These are phyloP conservation scores for Echiichthys vipera DNA, from an alignment of 2,797 vertebrate genomes.

Conservation along the genomic window DNA sequence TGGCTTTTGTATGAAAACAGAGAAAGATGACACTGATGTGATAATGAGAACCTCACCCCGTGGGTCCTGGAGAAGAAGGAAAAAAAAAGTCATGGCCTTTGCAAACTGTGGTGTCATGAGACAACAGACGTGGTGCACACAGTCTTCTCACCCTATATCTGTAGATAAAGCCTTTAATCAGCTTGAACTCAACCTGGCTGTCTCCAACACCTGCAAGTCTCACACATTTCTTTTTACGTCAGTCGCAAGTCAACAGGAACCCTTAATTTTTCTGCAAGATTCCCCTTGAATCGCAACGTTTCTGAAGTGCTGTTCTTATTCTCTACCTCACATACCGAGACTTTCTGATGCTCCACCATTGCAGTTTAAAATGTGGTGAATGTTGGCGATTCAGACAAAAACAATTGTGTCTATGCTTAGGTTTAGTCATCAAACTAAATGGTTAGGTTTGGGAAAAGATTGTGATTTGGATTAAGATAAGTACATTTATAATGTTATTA, in stretches of 20 bases:
- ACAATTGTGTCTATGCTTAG: too few relatives aligned
- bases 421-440: too few relatives aligned
- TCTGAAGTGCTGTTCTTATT: too few relatives aligned
- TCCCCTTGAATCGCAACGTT: too few relatives aligned
- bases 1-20: conserved; percentile 73
- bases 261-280: too few relatives aligned
- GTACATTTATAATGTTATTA: too few relatives aligned
- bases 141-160: conserved; percentile 14
- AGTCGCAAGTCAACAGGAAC: neutral
- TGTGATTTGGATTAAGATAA: too few relatives aligned
- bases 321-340: too few relatives aligned
- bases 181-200: conserved; percentile 18
- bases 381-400: too few relatives aligned
- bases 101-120: conserved; percentile 47
- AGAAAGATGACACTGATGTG: conserved; percentile 78
- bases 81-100: conserved; percentile 45
- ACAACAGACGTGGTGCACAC: conserved; percentile 21
- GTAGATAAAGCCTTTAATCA: conserved; percentile 50
- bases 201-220: conserved; percentile 45
- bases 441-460: too few relatives aligned
- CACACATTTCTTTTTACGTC: neutral
- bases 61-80: conserved; percentile 40
- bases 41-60: conserved; percentile 73
- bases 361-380: too few relatives aligned
- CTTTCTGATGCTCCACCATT: too few relatives aligned